These are phyloP conservation scores for Cyclopterus lumpus DNA, from an alignment of 2,797 vertebrate genomes.

Conservation along the genomic window DNA sequence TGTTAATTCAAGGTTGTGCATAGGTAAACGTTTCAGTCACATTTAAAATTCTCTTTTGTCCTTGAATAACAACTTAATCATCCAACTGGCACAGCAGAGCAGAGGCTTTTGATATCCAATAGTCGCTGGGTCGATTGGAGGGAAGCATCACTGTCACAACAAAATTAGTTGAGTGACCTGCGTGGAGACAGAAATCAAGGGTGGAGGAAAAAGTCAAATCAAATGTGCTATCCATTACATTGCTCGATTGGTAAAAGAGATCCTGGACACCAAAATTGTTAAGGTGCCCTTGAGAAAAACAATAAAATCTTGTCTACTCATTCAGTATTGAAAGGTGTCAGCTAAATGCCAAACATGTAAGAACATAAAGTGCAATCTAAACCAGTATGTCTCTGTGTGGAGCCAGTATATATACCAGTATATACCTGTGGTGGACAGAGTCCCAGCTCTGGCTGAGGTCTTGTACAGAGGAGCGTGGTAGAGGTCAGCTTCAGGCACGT, in stretches of 20 bases:
- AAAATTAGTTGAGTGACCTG: constrained; percentile 88
- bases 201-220: not conserved
- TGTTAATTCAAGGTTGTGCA: not conserved
- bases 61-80: constrained; percentile 70
- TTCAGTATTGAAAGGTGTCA: constrained; percentile 5
- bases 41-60: constrained; percentile 19
- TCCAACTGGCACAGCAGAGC: constrained; percentile 85
- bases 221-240: not conserved
- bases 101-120: constrained; percentile 87
- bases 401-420: not conserved
- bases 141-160: constrained; percentile 85
- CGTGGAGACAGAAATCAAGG: constrained; percentile 36
- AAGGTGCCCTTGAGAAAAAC: not conserved
- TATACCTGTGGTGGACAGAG: constrained; percentile 86
- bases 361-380: not conserved
- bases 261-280: not conserved
- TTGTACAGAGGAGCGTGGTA: constrained; percentile 88
- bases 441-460: constrained; percentile 86
- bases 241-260: not conserved
- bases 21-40: not conserved
- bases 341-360: not conserved
- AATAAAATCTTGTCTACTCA: not conserved
- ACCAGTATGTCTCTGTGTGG: not conserved
- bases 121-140: constrained; percentile 81
- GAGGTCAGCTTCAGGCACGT: constrained; percentile 68